A percentile compares a stretch with the other conserved stretches of the same genome.
Conservation (phyloP, 2,797 vertebrate species). For the Falco cherrug region DNA sequence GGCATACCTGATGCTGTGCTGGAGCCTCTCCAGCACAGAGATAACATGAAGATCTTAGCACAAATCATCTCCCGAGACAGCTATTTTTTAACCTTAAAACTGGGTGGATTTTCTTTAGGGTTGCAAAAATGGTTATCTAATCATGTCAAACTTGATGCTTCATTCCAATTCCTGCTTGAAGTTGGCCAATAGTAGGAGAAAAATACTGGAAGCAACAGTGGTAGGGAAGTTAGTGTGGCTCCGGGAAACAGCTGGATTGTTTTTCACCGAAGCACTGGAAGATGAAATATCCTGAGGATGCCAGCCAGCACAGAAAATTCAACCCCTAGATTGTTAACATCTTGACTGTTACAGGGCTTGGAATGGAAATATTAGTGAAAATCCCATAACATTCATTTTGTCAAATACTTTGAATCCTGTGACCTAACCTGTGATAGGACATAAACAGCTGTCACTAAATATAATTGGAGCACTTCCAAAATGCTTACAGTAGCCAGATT, state of each 20-base stretch:
- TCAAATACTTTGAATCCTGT: not conserved
- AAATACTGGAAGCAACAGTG: not conserved
- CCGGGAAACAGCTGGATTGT: not conserved
- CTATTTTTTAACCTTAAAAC: not conserved
- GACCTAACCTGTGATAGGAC: not conserved
- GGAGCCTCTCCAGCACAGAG: not conserved
- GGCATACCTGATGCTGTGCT: not conserved
- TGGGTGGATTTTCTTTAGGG: not conserved
- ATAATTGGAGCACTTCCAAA: not conserved
- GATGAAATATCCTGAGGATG: not conserved
- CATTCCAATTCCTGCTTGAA: not conserved
- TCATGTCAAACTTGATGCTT: not conserved
- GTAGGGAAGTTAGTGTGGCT: not conserved
- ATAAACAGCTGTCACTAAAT: not conserved
- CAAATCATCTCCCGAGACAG: not conserved
- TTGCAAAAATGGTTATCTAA: not conserved
- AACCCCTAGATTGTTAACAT: not conserved
- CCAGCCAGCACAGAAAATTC: not conserved
- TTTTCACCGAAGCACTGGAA: not conserved
- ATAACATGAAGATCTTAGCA: not conserved
- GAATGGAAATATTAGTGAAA: not conserved
- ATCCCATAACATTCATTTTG: not conserved
- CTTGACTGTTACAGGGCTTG: not conserved
- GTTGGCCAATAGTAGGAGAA: not conserved
- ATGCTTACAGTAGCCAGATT: not conserved